Evolutionary conservation across 2,113 vertebrate species (phyloP).

Genomic region (Elephas maximus): DNA sequence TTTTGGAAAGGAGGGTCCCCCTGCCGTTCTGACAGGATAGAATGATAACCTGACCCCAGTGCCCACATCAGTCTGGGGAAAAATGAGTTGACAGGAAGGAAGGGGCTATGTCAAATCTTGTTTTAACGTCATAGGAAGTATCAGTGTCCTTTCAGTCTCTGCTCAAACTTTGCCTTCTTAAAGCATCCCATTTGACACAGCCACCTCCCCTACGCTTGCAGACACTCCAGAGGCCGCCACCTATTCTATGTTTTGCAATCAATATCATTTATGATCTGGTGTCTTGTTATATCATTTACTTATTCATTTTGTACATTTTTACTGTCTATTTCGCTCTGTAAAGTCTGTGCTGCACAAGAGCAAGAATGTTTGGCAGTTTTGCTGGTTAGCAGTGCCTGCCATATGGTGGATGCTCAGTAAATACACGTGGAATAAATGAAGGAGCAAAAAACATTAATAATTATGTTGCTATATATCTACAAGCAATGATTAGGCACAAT

Average conservation of each 20-base stretch:
- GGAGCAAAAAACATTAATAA: background rate
- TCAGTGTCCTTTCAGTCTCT: background rate
- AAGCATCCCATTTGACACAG: background rate
- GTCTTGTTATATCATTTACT: background rate
- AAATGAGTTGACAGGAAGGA: background rate
- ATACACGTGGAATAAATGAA: background rate
- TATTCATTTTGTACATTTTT: background rate
- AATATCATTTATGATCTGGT: background rate
- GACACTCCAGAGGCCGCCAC: background rate
- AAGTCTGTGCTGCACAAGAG: background rate
- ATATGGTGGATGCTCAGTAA: background rate
- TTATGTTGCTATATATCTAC: background rate
- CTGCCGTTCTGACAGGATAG: background rate
- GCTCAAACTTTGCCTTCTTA: background rate
- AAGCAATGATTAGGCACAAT: background rate
- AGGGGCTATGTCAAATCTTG: background rate
- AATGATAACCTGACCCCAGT: background rate
- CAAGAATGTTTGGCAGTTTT: background rate
- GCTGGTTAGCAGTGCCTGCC: background rate
- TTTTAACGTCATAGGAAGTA: background rate
- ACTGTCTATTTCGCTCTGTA: background rate
- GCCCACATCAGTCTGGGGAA: background rate
- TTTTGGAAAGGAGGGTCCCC: background rate
- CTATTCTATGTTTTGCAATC: background rate
- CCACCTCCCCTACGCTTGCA: background rate